Conservation (phyloP, 1,140 invertebrate genomes). For the Anastrepha obliqua region DNA sequence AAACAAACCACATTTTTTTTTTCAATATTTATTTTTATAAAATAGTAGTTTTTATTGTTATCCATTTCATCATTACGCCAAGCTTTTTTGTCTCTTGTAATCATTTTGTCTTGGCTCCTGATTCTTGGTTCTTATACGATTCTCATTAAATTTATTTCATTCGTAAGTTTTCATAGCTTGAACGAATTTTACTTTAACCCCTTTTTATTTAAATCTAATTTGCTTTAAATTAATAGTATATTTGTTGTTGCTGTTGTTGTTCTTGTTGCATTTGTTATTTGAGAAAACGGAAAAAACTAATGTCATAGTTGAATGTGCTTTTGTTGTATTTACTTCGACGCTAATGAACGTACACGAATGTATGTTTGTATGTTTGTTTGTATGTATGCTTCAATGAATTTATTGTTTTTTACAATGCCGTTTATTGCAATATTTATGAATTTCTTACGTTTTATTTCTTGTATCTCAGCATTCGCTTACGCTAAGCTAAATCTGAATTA, state of each 20-base stretch:
- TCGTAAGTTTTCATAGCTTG: constrained; percentile 25
- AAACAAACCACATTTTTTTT: constrained; percentile 16
- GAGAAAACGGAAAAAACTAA: constrained; percentile 40
- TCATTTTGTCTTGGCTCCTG: constrained; percentile 34
- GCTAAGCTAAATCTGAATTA: not conserved
- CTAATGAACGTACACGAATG: not conserved
- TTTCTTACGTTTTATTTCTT: not conserved
- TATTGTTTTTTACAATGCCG: not conserved
- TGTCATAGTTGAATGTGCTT: constrained; percentile 23
- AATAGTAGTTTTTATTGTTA: constrained; percentile 72
- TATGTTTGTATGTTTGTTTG: not conserved
- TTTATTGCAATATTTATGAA: not conserved
- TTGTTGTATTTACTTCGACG: not conserved
- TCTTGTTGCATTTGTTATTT: constrained; percentile 3
- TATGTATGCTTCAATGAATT: constrained; percentile 7
- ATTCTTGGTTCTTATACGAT: constrained; percentile 57
- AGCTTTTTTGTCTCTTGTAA: constrained; percentile 6
- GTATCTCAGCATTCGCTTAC: not conserved
- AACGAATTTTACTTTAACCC: not conserved
- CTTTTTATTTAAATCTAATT: constrained; percentile 9
- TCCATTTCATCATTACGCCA: constrained; percentile 56
- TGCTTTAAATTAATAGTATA: constrained; percentile 37
- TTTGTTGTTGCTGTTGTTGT: not conserved
- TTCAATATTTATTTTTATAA: constrained; percentile 66
- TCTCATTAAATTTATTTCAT: not conserved